Percentiles rank a stretch among this genome's conserved stretches.
These are phyloP conservation scores for Pogonophryne albipinna DNA, from an alignment of 2,797 vertebrate genomes.

Conservation along the genomic window DNA sequence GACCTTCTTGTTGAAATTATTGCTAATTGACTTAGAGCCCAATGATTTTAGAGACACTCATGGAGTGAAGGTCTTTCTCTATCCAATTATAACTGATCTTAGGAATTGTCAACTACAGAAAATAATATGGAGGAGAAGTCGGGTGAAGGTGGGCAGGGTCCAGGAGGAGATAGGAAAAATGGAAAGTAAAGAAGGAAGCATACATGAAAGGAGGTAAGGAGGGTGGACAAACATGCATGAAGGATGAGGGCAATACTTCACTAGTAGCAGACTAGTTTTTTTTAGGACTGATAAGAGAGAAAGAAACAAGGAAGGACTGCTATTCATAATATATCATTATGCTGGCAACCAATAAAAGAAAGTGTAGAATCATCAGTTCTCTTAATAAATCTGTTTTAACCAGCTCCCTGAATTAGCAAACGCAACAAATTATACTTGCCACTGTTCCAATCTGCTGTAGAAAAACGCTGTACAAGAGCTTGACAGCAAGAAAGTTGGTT, in stretches of 20 bases:
- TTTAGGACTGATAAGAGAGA: not conserved
- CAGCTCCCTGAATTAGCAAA: constrained; percentile 8
- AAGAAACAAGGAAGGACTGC: not conserved
- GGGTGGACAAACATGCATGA: not conserved
- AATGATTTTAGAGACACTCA: constrained; percentile 36
- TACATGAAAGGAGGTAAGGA: constrained; percentile 2
- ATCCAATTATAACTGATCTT: constrained; percentile 61
- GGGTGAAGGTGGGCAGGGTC: not conserved
- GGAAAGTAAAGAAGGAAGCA: not conserved
- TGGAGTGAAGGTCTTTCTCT: constrained; percentile 16
- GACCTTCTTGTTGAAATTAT: constrained; percentile 36
- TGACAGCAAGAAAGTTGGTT: no score
- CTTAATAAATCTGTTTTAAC: not conserved
- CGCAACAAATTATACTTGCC: not conserved
- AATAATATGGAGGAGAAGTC: constrained; percentile 32
- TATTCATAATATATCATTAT: not conserved
- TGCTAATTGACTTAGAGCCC: constrained; percentile 41
- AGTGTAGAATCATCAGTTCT: not conserved
- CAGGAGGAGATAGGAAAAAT: not conserved
- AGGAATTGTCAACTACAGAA: constrained; percentile 48
- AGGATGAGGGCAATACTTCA: not conserved
- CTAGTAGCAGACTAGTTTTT: not conserved
- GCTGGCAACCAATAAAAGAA: not conserved
- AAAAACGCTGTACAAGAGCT: no score
- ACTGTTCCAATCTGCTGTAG: no score